A percentile compares a stretch with the other conserved stretches of the same genome.
These are phyloP conservation scores for Marmota monax DNA, from an alignment of 2,113 vertebrate species.

Conservation along the genomic window DNA sequence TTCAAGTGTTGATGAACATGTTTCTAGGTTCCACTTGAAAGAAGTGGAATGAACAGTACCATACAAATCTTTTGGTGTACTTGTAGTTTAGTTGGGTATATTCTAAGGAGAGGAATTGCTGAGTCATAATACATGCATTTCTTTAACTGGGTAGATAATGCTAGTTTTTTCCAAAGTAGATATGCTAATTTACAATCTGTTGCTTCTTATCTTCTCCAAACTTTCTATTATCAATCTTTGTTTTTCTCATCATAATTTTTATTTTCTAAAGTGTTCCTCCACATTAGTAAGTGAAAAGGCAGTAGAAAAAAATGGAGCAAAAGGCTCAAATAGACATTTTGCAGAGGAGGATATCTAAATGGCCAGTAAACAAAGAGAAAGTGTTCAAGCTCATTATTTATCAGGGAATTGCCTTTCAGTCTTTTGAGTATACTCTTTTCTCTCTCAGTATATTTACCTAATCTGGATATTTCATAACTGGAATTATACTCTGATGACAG, in stretches of 20 bases:
- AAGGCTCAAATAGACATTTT: background rate
- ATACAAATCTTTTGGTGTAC: constrained; percentile 11
- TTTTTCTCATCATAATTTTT: constrained; percentile 1
- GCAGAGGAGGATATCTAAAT: background rate
- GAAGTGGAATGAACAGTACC: background rate
- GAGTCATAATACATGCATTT: background rate
- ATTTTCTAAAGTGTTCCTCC: background rate
- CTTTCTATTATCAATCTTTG: background rate
- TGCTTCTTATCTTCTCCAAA: background rate
- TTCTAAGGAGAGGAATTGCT: constrained; percentile 24
- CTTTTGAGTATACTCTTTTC: background rate
- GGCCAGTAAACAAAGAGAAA: background rate
- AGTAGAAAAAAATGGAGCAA: background rate
- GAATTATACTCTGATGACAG: background rate
- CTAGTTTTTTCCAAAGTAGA: background rate
- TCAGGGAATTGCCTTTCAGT: background rate
- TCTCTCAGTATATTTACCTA: background rate
- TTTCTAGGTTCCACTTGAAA: background rate
- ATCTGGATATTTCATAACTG: background rate
- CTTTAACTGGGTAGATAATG: background rate
- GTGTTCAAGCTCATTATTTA: background rate
- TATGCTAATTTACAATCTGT: background rate
- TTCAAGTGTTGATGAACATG: background rate
- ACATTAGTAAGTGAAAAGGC: background rate
- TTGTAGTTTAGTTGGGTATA: background rate